These are phyloP conservation scores for Corapipo altera DNA, from an alignment of 2,113 vertebrate species.

Conservation along the genomic window DNA sequence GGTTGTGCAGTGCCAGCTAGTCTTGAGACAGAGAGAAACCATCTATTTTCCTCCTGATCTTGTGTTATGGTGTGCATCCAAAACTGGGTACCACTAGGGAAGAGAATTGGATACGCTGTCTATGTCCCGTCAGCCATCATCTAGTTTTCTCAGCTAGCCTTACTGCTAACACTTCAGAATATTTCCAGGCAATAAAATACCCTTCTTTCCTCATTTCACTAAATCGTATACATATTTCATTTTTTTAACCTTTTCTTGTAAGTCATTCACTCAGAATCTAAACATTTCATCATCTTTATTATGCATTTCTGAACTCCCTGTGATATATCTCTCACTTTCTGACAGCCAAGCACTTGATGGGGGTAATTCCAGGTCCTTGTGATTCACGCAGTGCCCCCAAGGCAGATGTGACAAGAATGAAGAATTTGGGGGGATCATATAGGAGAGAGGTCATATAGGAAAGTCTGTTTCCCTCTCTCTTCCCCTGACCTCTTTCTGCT, in stretches of 20 bases:
- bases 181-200: background rate
- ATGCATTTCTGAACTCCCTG: background rate
- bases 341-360: background rate
- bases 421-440: background rate
- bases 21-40: background rate
- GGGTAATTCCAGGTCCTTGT: background rate
- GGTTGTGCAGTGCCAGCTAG: background rate
- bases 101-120: background rate
- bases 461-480: background rate
- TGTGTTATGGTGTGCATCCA: background rate
- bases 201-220: background rate
- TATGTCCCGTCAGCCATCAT: background rate
- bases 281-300: slow-evolving; percentile 50
- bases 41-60: background rate
- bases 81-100: background rate
- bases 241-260: slow-evolving; percentile 41
- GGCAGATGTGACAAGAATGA: background rate
- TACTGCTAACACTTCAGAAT: background rate
- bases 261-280: slow-evolving; percentile 3
- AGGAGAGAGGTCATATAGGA: background rate
- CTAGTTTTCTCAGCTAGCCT: background rate
- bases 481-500: background rate
- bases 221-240: slow-evolving; percentile 43
- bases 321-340: slow-evolving; percentile 12
- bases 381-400: background rate